Conservation (phyloP, 2,113 vertebrate species). For the Nettapus auritus region DNA sequence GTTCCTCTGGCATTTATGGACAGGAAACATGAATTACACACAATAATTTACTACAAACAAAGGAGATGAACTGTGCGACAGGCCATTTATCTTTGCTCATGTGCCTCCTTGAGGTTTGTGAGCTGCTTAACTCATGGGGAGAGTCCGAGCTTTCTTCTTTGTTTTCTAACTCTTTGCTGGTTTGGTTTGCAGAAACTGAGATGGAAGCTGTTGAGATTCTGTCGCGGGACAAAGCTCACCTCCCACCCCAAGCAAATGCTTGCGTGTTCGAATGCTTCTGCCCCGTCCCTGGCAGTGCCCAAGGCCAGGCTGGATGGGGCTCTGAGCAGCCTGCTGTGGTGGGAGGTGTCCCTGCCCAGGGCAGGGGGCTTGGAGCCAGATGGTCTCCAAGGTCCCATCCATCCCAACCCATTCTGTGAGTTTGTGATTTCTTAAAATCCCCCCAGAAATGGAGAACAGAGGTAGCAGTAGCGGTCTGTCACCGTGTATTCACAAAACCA, state of each 20-base stretch:
- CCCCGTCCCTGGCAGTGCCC: too few relatives aligned
- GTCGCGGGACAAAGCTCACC: not conserved
- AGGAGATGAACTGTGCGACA: conserved; percentile 36
- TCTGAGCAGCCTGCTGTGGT: too few relatives aligned
- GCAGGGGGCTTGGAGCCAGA: too few relatives aligned
- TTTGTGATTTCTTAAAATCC: not conserved
- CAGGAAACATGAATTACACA: conserved; percentile 70
- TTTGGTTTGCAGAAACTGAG: conserved; percentile 21
- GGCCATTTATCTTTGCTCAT: conserved; percentile 56
- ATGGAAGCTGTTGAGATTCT: conserved; percentile 2
- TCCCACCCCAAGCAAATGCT: not conserved
- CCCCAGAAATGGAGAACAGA: not conserved
- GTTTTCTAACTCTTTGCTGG: conserved; percentile 1
- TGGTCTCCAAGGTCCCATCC: too few relatives aligned
- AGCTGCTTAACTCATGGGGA: conserved; percentile 13
- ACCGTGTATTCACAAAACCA: not conserved
- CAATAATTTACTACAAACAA: conserved; percentile 65
- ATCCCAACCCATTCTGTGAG: too few relatives aligned
- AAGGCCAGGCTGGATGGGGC: too few relatives aligned
- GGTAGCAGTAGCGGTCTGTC: not conserved
- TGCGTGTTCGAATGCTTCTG: not conserved
- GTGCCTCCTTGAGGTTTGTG: conserved; percentile 50
- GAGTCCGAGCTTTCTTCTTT: conserved; percentile 8
- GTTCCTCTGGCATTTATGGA: conserved; percentile 59
- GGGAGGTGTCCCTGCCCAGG: too few relatives aligned